Evolutionary conservation across 1,140 invertebrate genomes (phyloP).

Genomic region (Drosophila persimilis): DNA sequence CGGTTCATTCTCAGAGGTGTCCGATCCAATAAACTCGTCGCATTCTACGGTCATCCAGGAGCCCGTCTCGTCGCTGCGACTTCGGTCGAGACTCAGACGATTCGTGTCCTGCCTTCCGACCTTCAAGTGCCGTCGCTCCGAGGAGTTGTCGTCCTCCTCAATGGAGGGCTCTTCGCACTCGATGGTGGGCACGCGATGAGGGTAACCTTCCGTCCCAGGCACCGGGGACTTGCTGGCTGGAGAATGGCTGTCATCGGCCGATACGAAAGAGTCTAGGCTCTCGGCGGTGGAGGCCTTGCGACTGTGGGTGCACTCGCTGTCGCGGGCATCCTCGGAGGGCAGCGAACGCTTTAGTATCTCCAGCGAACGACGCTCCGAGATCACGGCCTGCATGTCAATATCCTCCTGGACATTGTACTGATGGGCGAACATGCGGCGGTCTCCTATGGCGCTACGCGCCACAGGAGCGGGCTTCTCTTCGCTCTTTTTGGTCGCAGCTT

Average conservation of each 20-base stretch:
- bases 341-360: constrained; percentile 83
- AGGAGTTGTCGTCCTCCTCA: constrained; percentile 77
- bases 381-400: constrained; percentile 86
- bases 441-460: constrained; percentile 66
- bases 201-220: constrained; percentile 62
- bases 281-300: constrained; percentile 85
- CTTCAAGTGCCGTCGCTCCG: constrained; percentile 64
- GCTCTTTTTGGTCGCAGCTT: constrained; percentile 54
- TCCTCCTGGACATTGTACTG: constrained; percentile 83
- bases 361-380: constrained; percentile 85
- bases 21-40: constrained; percentile 85
- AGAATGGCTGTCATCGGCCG: constrained; percentile 74
- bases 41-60: constrained; percentile 86
- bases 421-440: constrained; percentile 81
- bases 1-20: constrained; percentile 83
- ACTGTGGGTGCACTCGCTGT: constrained; percentile 79
- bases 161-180: constrained; percentile 80
- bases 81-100: constrained; percentile 81
- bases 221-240: constrained; percentile 73
- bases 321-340: constrained; percentile 76
- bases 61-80: constrained; percentile 86
- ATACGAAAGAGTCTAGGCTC: constrained; percentile 85
- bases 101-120: constrained; percentile 71
- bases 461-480: constrained; percentile 62
- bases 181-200: constrained; percentile 78